Evolutionary conservation across 2,113 vertebrate species (phyloP).

Genomic region (Helogale parvula): DNA sequence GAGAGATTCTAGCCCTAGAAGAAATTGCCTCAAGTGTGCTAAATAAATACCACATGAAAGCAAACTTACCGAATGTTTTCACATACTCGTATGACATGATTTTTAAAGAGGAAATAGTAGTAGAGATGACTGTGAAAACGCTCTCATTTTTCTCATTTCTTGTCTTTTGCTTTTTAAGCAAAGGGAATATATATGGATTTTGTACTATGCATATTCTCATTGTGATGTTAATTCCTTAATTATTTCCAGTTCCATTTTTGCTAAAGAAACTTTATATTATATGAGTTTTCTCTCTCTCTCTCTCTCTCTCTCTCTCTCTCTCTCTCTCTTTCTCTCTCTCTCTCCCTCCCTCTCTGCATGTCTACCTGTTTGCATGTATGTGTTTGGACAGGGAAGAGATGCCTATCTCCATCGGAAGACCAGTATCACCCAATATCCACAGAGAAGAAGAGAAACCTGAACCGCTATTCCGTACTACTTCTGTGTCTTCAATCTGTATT

Average conservation of each 20-base stretch:
- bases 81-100: background rate
- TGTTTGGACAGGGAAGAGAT: background rate
- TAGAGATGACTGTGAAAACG: background rate
- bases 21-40: background rate
- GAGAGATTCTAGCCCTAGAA: background rate
- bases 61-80: background rate
- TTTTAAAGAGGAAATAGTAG: constrained; percentile 29
- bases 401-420: background rate
- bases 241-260: constrained; percentile 35
- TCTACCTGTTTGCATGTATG: background rate
- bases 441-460: too few species aligned
- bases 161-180: background rate
- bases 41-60: constrained; percentile 26
- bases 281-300: background rate
- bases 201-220: background rate
- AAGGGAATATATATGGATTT: constrained; percentile 18
- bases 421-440: too few species aligned
- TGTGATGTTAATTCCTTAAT: background rate
- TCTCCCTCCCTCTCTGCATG: background rate
- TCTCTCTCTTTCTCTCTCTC: too few species aligned
- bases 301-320: background rate
- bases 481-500: too few species aligned
- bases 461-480: too few species aligned
- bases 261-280: background rate
- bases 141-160: background rate